Evolutionary conservation across 1,140 invertebrate species (phyloP), one percentile per base, ranked within the genome.

Genomic region (Anastrepha ludens): DNA sequence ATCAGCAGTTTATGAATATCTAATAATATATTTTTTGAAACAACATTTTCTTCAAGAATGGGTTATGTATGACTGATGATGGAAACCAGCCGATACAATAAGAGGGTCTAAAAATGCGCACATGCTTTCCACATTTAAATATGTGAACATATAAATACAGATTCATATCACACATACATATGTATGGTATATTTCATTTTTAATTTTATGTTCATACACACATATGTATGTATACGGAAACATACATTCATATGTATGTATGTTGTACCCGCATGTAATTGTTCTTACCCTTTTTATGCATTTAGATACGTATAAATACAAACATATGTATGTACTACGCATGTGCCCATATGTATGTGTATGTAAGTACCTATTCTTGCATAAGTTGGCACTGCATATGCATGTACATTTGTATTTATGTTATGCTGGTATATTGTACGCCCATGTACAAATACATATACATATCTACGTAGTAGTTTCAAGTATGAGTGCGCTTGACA

Each of bases 401-500:
- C 29, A 29, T 29, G 29, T 29, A 29, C 29, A 29, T 29, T 29
- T 29, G 29, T 29, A 29, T 29, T 29, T 29, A 29, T 29, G 62
- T 9, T 67, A 44, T 47, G 41, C 65, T 55, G 41, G 17, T 44
- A 20, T 47, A 13, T 87, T 11, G 50, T 87, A 59, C 74, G 62
- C 55, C 9, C 44, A 58, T 70, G 39, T 58, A 67, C 41, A 6
- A 20, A 59, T 39, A 64, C 50, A 59, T 55, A 39, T 39, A 60
- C 59, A 60, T 29, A 29, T 15, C 44, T 74, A 17, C 41, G 44
- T 39, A 86, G 44, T 17, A 86, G 47, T 62, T 9, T 20, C 50
- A 70, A 50, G 47, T 74, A 70, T 87, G 65, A 87, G 86, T 87
- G 50, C 58, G 64, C 67, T 87, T 87, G 67, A 74, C 67, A 74